phyloP scores from a whole-genome alignment of 2,888 invertebrate species.

The Calliphora vomitoria region DNA sequence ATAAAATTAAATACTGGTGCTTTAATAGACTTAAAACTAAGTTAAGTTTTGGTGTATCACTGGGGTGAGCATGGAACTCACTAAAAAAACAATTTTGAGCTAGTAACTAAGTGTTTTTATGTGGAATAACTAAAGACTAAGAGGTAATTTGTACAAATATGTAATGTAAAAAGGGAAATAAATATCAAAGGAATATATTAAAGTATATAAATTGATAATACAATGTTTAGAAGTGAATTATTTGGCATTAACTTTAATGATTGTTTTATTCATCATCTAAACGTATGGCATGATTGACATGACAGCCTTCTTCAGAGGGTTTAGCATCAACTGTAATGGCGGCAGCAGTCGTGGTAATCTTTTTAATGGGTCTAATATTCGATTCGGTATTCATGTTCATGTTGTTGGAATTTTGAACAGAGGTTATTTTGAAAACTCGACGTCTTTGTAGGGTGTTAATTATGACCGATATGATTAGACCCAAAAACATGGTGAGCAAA shows the following conservation, averaged over 20 bases:
- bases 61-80: conserved; percentile 36
- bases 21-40: conserved; percentile 48
- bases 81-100: conserved; percentile 20
- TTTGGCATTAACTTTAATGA: neutral
- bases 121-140: conserved; percentile 58
- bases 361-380: conserved; percentile 51
- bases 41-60: conserved; percentile 61
- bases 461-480: conserved; percentile 89
- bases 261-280: conserved; percentile 81
- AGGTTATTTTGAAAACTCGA: conserved; percentile 80
- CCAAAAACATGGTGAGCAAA: conserved; percentile 89
- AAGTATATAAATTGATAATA: neutral
- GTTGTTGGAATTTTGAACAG: conserved; percentile 75
- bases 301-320: conserved; percentile 76
- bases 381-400: conserved; percentile 72
- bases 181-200: conserved; percentile 33
- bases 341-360: conserved; percentile 31
- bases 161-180: conserved; percentile 28
- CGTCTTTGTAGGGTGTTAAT: conserved; percentile 84
- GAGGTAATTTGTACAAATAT: conserved; percentile 71
- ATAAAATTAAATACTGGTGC: conserved; percentile 62
- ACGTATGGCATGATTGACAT: conserved; percentile 82
- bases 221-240: neutral
- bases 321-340: neutral
- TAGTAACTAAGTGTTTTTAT: conserved; percentile 27